phyloP scores from a whole-genome alignment of 2,888 invertebrate genomes.

The Halictus quadricinctus region DNA sequence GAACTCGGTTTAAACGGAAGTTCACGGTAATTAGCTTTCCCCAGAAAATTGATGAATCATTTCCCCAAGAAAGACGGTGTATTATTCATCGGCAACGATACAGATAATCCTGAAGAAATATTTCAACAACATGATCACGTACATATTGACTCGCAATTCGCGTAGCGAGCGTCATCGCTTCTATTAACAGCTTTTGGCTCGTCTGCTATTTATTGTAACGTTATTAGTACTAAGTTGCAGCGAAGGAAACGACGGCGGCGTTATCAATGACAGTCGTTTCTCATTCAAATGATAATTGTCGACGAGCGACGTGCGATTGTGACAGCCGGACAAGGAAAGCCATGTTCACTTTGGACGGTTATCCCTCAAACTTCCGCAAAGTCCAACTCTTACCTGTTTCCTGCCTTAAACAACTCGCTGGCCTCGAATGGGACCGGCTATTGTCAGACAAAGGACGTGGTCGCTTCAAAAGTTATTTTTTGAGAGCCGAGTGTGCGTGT shows the following conservation, averaged over 20 bases:
- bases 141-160: not conserved
- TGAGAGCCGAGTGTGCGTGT: not conserved
- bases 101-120: not conserved
- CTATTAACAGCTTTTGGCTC: constrained; percentile 24
- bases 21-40: not conserved
- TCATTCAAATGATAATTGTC: not conserved
- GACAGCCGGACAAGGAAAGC: not conserved
- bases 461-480: constrained; percentile 15
- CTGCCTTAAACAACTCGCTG: not conserved
- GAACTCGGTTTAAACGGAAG: not conserved
- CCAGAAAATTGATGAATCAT: not conserved
- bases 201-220: not conserved
- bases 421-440: constrained; percentile 16
- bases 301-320: not conserved
- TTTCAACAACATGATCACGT: not conserved
- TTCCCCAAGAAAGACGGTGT: not conserved
- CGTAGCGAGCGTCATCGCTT: not conserved
- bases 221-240: constrained; percentile 14
- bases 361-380: not conserved
- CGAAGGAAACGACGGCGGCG: not conserved
- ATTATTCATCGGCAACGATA: no score
- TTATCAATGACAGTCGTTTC: not conserved
- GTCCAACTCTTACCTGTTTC: constrained; percentile 21
- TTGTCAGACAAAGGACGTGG: constrained; percentile 12
- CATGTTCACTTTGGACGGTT: not conserved